Conservation (phyloP, 2,888 invertebrate genomes). For the Apoderus coryli region DNA sequence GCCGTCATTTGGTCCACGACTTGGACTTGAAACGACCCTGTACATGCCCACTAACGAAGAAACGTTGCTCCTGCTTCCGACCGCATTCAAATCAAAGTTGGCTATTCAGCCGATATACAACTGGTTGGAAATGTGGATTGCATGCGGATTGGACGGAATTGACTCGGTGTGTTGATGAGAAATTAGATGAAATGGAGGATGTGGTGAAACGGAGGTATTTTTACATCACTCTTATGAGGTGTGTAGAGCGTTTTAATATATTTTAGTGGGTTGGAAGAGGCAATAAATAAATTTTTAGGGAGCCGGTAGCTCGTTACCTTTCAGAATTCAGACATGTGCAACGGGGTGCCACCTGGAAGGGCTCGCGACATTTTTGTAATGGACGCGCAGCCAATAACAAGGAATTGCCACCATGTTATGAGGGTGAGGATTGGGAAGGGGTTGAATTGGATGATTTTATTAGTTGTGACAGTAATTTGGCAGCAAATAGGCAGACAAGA, state of each 20-base stretch:
- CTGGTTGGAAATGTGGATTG: conserved; percentile 95
- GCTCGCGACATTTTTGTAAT: conserved; percentile 57
- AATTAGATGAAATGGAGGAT: conserved; percentile 82
- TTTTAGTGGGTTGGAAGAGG: too few relatives aligned
- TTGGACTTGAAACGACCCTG: conserved; percentile 86
- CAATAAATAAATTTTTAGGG: too few relatives aligned
- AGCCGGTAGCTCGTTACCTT: conserved; percentile 84
- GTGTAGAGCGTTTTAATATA: too few relatives aligned
- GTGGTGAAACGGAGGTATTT: conserved; percentile 56
- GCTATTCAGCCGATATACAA: conserved; percentile 95
- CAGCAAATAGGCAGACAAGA: conserved; percentile 90
- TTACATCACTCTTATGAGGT: conserved; percentile 88
- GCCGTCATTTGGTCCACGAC: conserved; percentile 90
- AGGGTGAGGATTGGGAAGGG: conserved; percentile 70
- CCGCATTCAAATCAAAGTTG: conserved; percentile 89
- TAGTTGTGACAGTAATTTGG: conserved; percentile 83
- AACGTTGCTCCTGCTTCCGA: conserved; percentile 83
- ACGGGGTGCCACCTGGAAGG: conserved; percentile 93
- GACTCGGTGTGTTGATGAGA: conserved; percentile 79
- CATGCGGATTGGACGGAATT: conserved; percentile 98
- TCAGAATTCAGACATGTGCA: conserved; percentile 96
- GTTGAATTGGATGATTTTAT: conserved; percentile 86
- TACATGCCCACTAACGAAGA: conserved; percentile 76
- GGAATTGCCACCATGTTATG: conserved; percentile 73
- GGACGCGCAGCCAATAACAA: conserved; percentile 60